Evolutionary conservation across 2,797 vertebrate species (phyloP), one percentile per base, ranked within the genome.

Genomic region (Synanceia verrucosa): DNA sequence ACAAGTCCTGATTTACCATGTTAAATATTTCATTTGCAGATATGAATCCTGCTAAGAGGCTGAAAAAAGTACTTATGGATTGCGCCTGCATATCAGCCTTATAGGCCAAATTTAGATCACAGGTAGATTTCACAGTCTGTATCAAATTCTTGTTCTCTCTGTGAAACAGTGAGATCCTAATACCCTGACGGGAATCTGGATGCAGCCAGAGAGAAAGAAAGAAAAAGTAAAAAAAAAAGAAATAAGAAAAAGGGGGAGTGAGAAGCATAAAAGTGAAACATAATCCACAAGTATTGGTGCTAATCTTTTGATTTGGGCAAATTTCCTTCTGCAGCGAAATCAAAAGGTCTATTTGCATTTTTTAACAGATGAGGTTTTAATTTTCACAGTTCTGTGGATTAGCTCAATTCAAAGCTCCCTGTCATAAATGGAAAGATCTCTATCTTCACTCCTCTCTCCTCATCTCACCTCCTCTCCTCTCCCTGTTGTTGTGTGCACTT

Each of bases 311-410:
- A 90, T 88, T 88, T 79, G 72, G 63, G 70, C 62, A 82, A 76
- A 79, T 89, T 83, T 81, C 78, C 81, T 50, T 79, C 81, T 62
- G 82, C 76, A 59, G 76, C 82, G n/a, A 56, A 90, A 92, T 87
- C 86, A 90, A 92, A 93, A 89, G 77, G 73, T 86, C 81, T 87
- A 89, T 90, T 91, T 92, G 73, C 72, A 76, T 87, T 77, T 83
- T 71, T 65, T 74, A 82, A 81, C 65, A 77, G 74, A 82, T 76
- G 76, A 88, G 81, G 70, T 90, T 91, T 92, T 94, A 87, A 91
- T 91, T 92, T 93, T 75, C 86, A 88, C 79, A 88, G 65, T 78
- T 88, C 65, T 81, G 76, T 85, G 88, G 87, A 91, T 93, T 92
- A 92, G 67, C 68, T 84, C 59, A 41, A 84, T 81, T 93, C 91